Conservation (phyloP, 2,888 invertebrate species). For the Parascotia fuliginaria region DNA sequence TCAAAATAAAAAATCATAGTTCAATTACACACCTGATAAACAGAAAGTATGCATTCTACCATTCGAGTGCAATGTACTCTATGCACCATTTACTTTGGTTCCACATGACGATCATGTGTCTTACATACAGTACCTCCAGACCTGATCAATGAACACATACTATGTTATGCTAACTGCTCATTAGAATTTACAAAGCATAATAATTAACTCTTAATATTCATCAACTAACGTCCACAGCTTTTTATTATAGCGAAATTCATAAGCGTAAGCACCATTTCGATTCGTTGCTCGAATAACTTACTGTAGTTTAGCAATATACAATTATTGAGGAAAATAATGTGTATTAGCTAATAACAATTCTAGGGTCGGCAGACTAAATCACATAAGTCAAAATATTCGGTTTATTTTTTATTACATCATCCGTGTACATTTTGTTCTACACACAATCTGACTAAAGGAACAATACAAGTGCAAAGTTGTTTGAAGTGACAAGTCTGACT, state of each 20-base stretch:
- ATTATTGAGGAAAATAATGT: conserved; percentile 12
- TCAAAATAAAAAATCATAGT: conserved; percentile 27
- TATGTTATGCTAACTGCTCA: conserved; percentile 31
- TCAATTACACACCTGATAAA: conserved; percentile 27
- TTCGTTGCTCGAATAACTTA: conserved; percentile 9
- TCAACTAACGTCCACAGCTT: conserved; percentile 18
- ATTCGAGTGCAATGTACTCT: conserved; percentile 70
- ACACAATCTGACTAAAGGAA: too few species aligned
- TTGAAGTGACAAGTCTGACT: too few species aligned
- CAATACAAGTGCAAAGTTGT: too few species aligned
- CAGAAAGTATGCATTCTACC: conserved; percentile 59
- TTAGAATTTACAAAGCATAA: conserved; percentile 44
- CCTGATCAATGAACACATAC: conserved; percentile 32
- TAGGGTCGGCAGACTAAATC: too few species aligned
- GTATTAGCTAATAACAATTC: conserved; percentile 25
- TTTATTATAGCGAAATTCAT: too few species aligned
- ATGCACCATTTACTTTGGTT: conserved; percentile 78
- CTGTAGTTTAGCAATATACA: conserved; percentile 5
- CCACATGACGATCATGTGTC: conserved; percentile 58
- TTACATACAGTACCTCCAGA: conserved; percentile 30
- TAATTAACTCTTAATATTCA: conserved; percentile 35
- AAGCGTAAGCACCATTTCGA: conserved; percentile 14
- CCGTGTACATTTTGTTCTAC: too few species aligned
- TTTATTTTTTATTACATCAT: too few species aligned
- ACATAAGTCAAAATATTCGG: too few species aligned